Base-by-base conservation (phyloP, 2,797 vertebrate genomes). In the Sebastes umbrosus region DNA sequence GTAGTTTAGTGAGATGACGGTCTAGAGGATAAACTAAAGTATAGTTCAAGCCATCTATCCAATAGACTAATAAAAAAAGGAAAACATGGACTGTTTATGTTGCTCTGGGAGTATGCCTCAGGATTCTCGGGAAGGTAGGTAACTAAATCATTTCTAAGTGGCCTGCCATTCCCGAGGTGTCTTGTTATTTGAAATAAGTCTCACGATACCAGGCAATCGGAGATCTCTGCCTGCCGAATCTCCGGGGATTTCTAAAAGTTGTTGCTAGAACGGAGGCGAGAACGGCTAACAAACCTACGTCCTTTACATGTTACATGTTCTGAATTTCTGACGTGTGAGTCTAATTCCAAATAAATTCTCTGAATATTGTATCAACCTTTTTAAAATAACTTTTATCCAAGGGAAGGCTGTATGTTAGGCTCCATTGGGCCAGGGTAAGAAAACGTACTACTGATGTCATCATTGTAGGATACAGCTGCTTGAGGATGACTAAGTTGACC, bases 381-480 rank as follows among this genome's bases (percentile, higher is more conserved):
- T 50, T 50, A 50, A 50, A 50, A 50, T 20, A 50, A 18, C 43
- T 50, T 50, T 50, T 50, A 50, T 50, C 16, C 43, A 50, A 50
- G 16, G 43, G 43, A 50, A 50, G 46, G 63, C 62, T 67, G 67
- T 77, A 25, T 39, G 63, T 59, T 31, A 14, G 27, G 69, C 73
- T 82, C 36, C 57, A 66, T 14, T 69, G 70, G 52, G 58, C 63
- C 24, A 46, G n/a, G 18, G 71, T 67, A 75, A 77, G 75, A 76
- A 82, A 79, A 70, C 46, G 14, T 59, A 67, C 5, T 13, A 62
- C 39, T 69, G 62, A 55, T 73, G 65, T 70, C 73, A 62, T 76
- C 46, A 31, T 16, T 34, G 43, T 34, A 73, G 3, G 57, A 27
- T 63, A 18, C 31, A 57, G 66, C 65, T 67, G 72, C 34, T 62